phyloP scores from a whole-genome alignment of 2,888 invertebrate genomes.

The Tinea trinotella region DNA sequence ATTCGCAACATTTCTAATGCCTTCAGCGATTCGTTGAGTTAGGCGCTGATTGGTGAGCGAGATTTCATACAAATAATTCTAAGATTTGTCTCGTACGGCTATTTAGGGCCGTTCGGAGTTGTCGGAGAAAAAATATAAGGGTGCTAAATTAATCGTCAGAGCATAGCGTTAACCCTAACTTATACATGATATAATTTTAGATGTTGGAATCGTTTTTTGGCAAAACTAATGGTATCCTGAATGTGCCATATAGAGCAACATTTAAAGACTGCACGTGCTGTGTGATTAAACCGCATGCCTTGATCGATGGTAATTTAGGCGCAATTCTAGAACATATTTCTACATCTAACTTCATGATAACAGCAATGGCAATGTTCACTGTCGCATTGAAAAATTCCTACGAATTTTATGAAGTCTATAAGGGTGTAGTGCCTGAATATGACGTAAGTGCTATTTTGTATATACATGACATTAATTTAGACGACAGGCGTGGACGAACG shows the following conservation, averaged over 20 bases:
- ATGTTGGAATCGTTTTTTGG: constrained; percentile 53
- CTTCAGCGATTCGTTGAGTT: too few species aligned
- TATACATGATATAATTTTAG: constrained; percentile 35
- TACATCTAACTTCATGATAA: constrained; percentile 78
- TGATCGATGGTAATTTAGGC: constrained; percentile 82
- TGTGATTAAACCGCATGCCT: constrained; percentile 90
- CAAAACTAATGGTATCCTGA: constrained; percentile 39
- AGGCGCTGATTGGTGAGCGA: too few species aligned
- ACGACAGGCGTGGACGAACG: too few species aligned
- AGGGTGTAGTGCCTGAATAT: constrained; percentile 85
- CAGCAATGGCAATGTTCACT: constrained; percentile 85
- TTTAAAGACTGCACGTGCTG: constrained; percentile 81
- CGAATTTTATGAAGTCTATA: constrained; percentile 94
- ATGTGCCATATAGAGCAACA: constrained; percentile 63
- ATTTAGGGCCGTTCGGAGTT: too few species aligned
- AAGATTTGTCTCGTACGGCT: too few species aligned
- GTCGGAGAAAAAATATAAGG: too few species aligned
- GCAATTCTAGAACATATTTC: constrained; percentile 82
- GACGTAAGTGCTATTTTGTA: too few species aligned
- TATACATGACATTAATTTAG: too few species aligned
- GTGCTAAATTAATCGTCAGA: too few species aligned
- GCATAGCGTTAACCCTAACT: too few species aligned
- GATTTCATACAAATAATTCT: too few species aligned
- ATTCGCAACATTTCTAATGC: too few species aligned
- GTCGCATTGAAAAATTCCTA: constrained; percentile 84